These are phyloP conservation scores for Marcusenius ussheri DNA, from an alignment of 2,113 vertebrate species.

Conservation along the genomic window DNA sequence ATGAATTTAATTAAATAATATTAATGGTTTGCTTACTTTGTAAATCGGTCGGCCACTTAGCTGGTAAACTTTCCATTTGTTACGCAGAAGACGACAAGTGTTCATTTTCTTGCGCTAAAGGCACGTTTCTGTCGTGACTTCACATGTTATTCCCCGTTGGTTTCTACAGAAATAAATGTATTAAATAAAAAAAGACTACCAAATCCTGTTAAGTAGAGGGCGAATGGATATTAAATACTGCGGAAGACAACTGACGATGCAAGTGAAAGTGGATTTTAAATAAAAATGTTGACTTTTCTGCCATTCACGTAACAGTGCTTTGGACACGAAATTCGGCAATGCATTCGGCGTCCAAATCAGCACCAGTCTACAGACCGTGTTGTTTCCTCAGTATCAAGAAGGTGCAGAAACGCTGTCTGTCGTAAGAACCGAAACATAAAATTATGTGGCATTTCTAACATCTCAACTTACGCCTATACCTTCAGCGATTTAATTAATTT, in stretches of 20 bases:
- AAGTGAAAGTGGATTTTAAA: background rate
- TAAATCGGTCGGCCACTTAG: background rate
- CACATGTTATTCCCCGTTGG: background rate
- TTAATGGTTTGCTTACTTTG: background rate
- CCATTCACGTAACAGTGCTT: background rate
- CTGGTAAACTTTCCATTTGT: background rate
- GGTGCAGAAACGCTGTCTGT: conserved; percentile 9
- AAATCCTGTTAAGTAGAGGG: background rate
- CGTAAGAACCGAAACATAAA: background rate
- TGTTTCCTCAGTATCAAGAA: conserved; percentile 47
- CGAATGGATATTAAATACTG: background rate
- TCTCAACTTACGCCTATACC: background rate
- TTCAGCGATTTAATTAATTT: background rate
- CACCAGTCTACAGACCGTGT: conserved; percentile 20
- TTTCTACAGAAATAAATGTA: background rate
- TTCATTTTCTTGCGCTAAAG: background rate
- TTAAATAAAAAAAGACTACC: background rate
- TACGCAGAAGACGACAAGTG: background rate
- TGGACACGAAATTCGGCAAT: background rate
- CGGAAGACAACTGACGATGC: background rate
- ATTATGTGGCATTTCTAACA: background rate
- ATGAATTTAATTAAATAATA: background rate
- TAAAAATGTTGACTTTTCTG: background rate
- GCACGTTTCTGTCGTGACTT: background rate
- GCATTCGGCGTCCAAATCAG: conserved; percentile 20